Base-by-base conservation (phyloP, 2,797 vertebrate genomes). In the Carduelis carduelis region DNA sequence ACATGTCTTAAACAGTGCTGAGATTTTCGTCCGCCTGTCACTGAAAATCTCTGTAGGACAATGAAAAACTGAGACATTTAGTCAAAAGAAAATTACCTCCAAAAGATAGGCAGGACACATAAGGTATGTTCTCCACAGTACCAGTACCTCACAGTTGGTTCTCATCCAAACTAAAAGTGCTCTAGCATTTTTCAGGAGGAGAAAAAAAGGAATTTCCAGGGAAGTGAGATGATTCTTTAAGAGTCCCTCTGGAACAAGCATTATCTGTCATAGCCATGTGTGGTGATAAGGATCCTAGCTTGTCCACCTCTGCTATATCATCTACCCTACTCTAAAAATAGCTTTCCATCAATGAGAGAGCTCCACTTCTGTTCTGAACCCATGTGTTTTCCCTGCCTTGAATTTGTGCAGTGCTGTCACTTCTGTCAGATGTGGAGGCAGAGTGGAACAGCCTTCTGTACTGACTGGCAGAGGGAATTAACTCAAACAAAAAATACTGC, bases 261-360 rank as follows among this genome's bases (percentile, higher is more conserved):
- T 66, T 72, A 82, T 27, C 43, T 86, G 68, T 12, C 64, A 71
- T 7, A 61, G 18, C 53, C 28, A 23, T 39, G 59, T 35, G 61
- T 10, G 0, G 50, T 90, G 55, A 49, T 93, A 93, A 91, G 30
- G 47, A 92, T 89, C 59, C 35, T 55, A 60, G 15, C 72, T 66
- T 60, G 49, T 72, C 80, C 74, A 92, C 27, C 47, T 91, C 65
- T 3, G 0, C 24, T 39, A 6, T 70, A 49, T 72, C 63, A 52
- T 76, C 74, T 84, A 60, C 22, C 12, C 30, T 9, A 7, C 56
- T 82, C 88, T 92, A 91, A 93, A 96, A 93, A 95, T 90, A 91
- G 28, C 35, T 11, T 90, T 34, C 37, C 8, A 12, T 20, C 3
- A 4, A 63, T 75, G 65, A 76, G 91, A 83, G 44, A 22, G 14